phyloP scores from a whole-genome alignment of 1,140 invertebrate genomes.

The Araneus ventricosus region DNA sequence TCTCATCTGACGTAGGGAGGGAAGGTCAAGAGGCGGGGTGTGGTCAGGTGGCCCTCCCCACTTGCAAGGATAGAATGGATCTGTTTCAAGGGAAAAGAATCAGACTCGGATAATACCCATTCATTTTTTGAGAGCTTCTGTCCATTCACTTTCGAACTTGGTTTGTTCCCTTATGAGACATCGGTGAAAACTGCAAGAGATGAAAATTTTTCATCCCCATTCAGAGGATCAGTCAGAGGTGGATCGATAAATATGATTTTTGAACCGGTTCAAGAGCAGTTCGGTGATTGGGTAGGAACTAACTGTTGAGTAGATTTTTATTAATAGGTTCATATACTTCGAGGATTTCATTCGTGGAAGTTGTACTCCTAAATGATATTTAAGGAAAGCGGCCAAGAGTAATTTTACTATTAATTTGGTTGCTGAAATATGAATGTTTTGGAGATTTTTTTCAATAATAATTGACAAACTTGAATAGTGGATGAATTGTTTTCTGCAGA shows the following conservation, averaged over 20 bases:
- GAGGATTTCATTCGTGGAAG: too few species aligned
- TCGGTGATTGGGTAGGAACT: neutral
- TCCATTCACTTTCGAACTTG: neutral
- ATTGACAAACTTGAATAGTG: too few species aligned
- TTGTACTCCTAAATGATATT: too few species aligned
- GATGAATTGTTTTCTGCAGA: too few species aligned
- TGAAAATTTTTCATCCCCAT: neutral
- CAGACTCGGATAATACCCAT: neutral
- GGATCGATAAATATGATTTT: neutral
- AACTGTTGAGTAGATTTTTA: neutral
- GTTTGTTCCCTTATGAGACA: neutral
- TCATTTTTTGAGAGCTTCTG: neutral
- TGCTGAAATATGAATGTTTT: too few species aligned
- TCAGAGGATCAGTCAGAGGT: neutral
- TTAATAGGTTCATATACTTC: too few species aligned
- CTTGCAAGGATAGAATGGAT: neutral
- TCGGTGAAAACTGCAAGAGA: neutral
- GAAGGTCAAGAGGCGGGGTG: slow-evolving; percentile 35
- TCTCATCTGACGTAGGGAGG: neutral
- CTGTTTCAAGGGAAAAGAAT: neutral
- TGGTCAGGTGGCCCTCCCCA: neutral
- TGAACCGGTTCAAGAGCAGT: neutral
- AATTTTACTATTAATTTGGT: too few species aligned
- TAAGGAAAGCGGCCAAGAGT: too few species aligned
- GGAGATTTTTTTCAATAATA: too few species aligned